Conservation (phyloP, 2,888 invertebrate genomes). For the Theretra japonica region DNA sequence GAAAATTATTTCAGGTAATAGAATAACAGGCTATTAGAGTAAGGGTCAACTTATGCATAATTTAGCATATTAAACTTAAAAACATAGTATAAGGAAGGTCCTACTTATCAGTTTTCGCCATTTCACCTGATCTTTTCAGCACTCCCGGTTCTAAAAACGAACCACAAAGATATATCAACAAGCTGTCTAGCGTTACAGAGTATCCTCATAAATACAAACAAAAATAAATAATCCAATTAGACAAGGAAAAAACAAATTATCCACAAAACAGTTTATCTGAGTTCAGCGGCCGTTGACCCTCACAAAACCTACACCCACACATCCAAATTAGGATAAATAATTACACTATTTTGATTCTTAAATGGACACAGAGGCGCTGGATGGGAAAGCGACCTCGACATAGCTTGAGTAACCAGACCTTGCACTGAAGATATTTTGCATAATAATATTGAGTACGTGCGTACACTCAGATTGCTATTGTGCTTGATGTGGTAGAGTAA, state of each 20-base stretch:
- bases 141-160: too few species aligned
- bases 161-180: background rate
- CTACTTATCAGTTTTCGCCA: too few species aligned
- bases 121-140: too few species aligned
- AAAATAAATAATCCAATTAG: background rate
- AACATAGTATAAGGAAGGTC: too few species aligned
- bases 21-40: too few species aligned
- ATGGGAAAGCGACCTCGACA: constrained; percentile 62
- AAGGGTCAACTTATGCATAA: too few species aligned
- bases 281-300: constrained; percentile 15
- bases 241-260: background rate
- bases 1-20: too few species aligned
- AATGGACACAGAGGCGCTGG: constrained; percentile 44
- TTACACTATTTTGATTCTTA: background rate
- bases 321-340: constrained; percentile 6
- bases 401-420: constrained; percentile 51
- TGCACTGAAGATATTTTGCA: constrained; percentile 48
- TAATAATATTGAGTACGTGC: constrained; percentile 29
- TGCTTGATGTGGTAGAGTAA: background rate
- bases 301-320: background rate
- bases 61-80: too few species aligned
- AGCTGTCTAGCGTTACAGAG: background rate
- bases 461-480: constrained; percentile 1
- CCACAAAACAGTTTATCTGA: background rate
- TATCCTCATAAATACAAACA: background rate